Conservation (phyloP, 2,113 vertebrate genomes). For the Lepisosteus osseus region DNA sequence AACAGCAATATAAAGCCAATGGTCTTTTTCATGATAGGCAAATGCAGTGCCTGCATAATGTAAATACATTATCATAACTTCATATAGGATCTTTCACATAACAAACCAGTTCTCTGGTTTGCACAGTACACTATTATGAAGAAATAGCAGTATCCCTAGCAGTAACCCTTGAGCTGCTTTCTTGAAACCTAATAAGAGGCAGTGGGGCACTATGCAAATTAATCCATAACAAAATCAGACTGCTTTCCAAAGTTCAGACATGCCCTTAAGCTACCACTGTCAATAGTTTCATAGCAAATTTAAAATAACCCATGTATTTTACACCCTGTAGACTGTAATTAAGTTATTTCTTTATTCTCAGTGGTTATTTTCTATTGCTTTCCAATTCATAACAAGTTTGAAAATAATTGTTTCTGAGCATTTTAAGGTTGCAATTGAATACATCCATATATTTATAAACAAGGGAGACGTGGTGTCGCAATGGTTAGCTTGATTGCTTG, state of each 20-base stretch:
- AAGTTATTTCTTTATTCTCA: neutral
- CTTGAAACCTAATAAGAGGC: slow-evolving; percentile 36
- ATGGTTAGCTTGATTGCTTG: too few relatives aligned
- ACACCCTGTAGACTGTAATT: slow-evolving; percentile 22
- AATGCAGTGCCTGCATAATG: slow-evolving; percentile 9
- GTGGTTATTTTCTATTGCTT: too few relatives aligned
- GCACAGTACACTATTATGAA: slow-evolving; percentile 40
- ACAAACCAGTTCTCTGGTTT: slow-evolving; percentile 44
- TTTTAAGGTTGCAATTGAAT: neutral
- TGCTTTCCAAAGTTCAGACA: slow-evolving; percentile 42
- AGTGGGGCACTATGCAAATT: slow-evolving; percentile 37
- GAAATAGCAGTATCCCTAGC: slow-evolving; percentile 37
- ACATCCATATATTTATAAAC: too few relatives aligned
- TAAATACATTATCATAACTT: slow-evolving; percentile 20
- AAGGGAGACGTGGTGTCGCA: too few relatives aligned
- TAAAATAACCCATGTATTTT: slow-evolving; percentile 28
- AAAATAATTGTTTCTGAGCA: neutral
- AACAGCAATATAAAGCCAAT: slow-evolving; percentile 17
- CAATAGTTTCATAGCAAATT: slow-evolving; percentile 10
- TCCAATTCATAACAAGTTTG: neutral
- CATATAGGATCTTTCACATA: slow-evolving; percentile 37
- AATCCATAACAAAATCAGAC: slow-evolving; percentile 41
- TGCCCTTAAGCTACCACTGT: slow-evolving; percentile 30
- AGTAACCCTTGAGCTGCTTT: slow-evolving; percentile 20
- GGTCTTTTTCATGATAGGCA: slow-evolving; percentile 13